Conservation (phyloP, 1,140 invertebrate genomes). For the Epicauta chinensis region DNA sequence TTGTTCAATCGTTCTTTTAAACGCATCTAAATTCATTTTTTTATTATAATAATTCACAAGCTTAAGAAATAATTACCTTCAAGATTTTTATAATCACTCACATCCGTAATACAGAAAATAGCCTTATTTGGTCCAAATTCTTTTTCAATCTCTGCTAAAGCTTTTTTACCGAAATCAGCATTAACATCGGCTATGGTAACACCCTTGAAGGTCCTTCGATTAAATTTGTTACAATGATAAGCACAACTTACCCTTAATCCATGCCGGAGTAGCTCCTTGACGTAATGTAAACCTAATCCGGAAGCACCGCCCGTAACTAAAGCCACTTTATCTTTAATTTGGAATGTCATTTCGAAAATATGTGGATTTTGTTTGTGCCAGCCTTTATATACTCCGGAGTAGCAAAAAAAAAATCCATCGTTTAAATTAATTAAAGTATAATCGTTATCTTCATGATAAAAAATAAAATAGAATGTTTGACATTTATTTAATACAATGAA, state of each 20-base stretch:
- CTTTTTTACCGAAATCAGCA: constrained; percentile 18
- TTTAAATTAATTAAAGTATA: too few relatives aligned
- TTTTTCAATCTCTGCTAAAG: constrained; percentile 22
- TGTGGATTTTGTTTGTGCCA: too few relatives aligned
- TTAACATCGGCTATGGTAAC: constrained; percentile 33
- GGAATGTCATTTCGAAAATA: constrained; percentile 17
- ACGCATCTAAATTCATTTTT: constrained; percentile 20
- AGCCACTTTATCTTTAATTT: constrained; percentile 40
- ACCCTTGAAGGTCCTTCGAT: constrained; percentile 10
- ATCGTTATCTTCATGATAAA: too few relatives aligned
- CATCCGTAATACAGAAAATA: constrained; percentile 27
- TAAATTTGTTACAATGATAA: background rate
- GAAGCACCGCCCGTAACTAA: constrained; percentile 45
- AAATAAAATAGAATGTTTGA: too few relatives aligned
- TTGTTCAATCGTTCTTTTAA: constrained; percentile 23
- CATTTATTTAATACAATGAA: too few relatives aligned
- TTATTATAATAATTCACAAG: background rate
- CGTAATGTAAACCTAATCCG: constrained; percentile 43
- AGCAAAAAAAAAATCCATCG: too few relatives aligned
- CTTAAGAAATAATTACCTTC: constrained; percentile 23
- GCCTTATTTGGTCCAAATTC: constrained; percentile 29
- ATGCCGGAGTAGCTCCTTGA: constrained; percentile 38
- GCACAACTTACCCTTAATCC: constrained; percentile 37
- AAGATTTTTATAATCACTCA: constrained; percentile 20
- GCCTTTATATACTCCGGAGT: too few relatives aligned